These are phyloP conservation scores for Yponomeuta plumbellus DNA, from an alignment of 2,888 invertebrate genomes.

Conservation along the genomic window DNA sequence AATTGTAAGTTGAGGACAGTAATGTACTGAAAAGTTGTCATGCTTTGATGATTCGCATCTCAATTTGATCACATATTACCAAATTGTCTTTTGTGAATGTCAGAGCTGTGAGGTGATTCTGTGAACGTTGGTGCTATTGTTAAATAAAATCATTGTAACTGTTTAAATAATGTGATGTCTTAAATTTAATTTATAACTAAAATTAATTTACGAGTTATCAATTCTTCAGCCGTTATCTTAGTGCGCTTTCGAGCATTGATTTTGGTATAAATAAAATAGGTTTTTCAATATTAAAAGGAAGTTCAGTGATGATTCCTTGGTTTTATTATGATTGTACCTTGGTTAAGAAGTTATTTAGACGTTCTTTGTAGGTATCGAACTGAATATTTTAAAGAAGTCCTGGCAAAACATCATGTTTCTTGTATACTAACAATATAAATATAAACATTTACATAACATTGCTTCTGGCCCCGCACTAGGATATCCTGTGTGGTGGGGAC, in stretches of 20 bases:
- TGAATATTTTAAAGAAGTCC: too few relatives aligned
- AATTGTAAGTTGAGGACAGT: not conserved
- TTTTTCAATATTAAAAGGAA: not conserved
- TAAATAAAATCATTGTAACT: not conserved
- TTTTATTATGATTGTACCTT: not conserved
- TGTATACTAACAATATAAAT: too few relatives aligned
- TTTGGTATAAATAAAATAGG: not conserved
- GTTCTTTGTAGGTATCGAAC: too few relatives aligned
- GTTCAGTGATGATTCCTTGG: not conserved
- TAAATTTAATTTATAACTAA: too few relatives aligned
- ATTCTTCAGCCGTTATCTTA: not conserved
- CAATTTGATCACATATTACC: too few relatives aligned
- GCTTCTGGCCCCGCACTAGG: too few relatives aligned
- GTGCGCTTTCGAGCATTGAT: not conserved
- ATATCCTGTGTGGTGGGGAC: too few relatives aligned
- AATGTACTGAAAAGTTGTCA: not conserved
- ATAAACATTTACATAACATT: too few relatives aligned
- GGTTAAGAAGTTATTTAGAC: too few relatives aligned
- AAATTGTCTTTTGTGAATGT: not conserved
- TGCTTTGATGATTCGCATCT: too few relatives aligned
- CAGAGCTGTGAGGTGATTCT: not conserved
- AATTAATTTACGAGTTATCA: too few relatives aligned
- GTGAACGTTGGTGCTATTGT: not conserved
- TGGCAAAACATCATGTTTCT: too few relatives aligned
- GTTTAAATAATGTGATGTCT: not conserved